Evolutionary conservation across 2,888 invertebrate genomes (phyloP).

Genomic region (Philhelius pedissequus): DNA sequence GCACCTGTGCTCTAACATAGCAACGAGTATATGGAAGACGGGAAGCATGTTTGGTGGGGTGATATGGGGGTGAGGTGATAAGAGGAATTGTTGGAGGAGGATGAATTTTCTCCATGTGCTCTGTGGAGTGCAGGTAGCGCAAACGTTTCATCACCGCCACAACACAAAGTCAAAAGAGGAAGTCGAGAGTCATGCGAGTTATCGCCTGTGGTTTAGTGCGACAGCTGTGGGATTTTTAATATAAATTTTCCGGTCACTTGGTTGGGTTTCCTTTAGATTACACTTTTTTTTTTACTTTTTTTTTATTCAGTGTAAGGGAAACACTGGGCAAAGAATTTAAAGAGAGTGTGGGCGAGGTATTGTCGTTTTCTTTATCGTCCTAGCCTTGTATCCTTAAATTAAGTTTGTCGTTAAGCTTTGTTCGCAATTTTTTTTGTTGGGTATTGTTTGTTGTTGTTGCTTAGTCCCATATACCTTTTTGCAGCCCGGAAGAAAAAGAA

Average conservation of each 20-base stretch:
- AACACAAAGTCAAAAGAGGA: conserved; percentile 48
- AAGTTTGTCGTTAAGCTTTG: conserved; percentile 49
- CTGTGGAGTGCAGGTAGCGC: conserved; percentile 12
- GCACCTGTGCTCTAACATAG: conserved; percentile 17
- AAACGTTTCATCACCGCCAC: conserved; percentile 4
- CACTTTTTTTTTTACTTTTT: conserved; percentile 16
- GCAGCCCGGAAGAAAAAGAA: conserved; percentile 38
- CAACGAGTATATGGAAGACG: too few relatives aligned
- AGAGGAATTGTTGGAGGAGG: background rate
- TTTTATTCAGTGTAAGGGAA: background rate
- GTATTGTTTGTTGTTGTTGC: background rate
- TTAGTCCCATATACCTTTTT: conserved; percentile 7
- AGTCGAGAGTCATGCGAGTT: conserved; percentile 63
- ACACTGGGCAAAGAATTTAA: background rate
- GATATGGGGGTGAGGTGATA: background rate
- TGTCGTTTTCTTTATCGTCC: conserved; percentile 3
- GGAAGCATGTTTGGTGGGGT: conserved; percentile 22
- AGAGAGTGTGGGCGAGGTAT: background rate
- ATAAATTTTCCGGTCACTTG: conserved; percentile 68
- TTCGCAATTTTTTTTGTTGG: conserved; percentile 35
- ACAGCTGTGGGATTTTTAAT: conserved; percentile 68
- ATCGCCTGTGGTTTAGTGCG: conserved; percentile 68
- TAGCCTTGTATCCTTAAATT: conserved; percentile 39
- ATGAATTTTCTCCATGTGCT: background rate
- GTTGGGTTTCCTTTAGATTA: conserved; percentile 47